These are phyloP conservation scores for Ochropleura plecta DNA, from an alignment of 2,888 invertebrate species.

Conservation along the genomic window DNA sequence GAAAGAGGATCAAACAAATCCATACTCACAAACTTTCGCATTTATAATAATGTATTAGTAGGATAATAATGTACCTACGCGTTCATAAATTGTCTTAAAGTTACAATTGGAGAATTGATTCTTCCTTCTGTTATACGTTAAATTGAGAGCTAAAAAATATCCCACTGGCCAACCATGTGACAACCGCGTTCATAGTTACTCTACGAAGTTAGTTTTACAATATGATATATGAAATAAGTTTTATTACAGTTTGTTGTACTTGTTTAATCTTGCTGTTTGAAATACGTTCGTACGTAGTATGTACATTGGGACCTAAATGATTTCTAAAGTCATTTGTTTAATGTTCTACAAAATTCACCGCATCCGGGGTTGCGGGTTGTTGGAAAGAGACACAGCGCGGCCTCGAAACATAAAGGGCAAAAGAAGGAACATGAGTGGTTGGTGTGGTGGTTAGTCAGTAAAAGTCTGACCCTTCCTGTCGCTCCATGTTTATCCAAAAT, in stretches of 20 bases:
- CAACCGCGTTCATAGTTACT: slow-evolving; percentile 21
- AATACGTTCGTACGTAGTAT: background rate
- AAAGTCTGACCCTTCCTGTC: too few species aligned
- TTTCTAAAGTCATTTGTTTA: background rate
- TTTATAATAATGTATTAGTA: too few species aligned
- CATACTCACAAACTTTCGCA: too few species aligned
- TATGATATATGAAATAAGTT: slow-evolving; percentile 49
- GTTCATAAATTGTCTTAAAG: background rate
- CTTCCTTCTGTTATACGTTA: background rate
- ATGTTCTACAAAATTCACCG: background rate
- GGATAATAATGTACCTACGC: too few species aligned
- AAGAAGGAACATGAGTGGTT: too few species aligned
- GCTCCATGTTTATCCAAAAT: too few species aligned
- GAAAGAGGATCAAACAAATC: too few species aligned
- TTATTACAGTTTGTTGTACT: slow-evolving; percentile 37
- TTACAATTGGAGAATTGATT: background rate
- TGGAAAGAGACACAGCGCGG: too few species aligned
- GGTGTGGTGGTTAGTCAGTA: too few species aligned
- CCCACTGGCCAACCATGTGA: slow-evolving; percentile 34
- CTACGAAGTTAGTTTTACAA: slow-evolving; percentile 44
- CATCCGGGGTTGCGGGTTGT: too few species aligned
- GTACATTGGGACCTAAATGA: slow-evolving; percentile 3
- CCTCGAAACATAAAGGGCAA: too few species aligned
- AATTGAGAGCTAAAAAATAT: slow-evolving; percentile 37
- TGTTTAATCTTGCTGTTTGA: slow-evolving; percentile 14